Base-by-base conservation (phyloP, 1,140 invertebrate genomes). In the Eriosoma lanigerum region DNA sequence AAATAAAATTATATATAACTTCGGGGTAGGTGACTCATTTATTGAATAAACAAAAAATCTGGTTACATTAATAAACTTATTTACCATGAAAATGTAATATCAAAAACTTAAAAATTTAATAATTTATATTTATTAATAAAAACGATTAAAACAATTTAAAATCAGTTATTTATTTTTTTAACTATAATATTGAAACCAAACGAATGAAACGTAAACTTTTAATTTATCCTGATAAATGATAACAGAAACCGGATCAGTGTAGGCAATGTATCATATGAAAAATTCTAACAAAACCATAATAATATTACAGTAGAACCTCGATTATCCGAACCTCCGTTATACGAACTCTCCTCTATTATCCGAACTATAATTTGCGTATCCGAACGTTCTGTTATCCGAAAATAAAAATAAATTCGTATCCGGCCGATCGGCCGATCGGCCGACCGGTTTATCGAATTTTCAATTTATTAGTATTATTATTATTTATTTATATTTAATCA, bases 161-260 rank as follows among this genome's bases (percentile, higher is more conserved):
- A 17, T 56, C 19, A 56, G n/a, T 44, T 46, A 46, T 4, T 24
- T 64, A 19, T 32, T 29, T 64, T 29, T 5, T 38, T 38, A 9
- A n/a, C 6, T n/a, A 38, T n/a, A 12, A 54, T 32, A 58, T 76
- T 58, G n/a, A n/a, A n/a, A n/a, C n/a, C n/a, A n/a, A 56, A 38
- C 52, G 38, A 38, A 29, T 76, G 6, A 76, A 76, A 76, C 54
- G n/a, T 76, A 54, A 58, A 76, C 54, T 58, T 48, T 24, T 12
- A 26, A 32, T 1, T 8, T 8, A 38, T 8, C 3, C 32, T 8
- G 32, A 38, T 38, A 38, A 38, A 38, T 73, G 70, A 73, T 73
- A 73, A 73, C 10, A 29, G n/a, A 26, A 19, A 1, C 73, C 73
- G 73, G 52, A 76, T 58, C 26, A 17, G 50, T 46, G 13, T 60